Evolutionary conservation across 2,797 vertebrate species (phyloP).

Genomic region (Moxostoma hubbsi): DNA sequence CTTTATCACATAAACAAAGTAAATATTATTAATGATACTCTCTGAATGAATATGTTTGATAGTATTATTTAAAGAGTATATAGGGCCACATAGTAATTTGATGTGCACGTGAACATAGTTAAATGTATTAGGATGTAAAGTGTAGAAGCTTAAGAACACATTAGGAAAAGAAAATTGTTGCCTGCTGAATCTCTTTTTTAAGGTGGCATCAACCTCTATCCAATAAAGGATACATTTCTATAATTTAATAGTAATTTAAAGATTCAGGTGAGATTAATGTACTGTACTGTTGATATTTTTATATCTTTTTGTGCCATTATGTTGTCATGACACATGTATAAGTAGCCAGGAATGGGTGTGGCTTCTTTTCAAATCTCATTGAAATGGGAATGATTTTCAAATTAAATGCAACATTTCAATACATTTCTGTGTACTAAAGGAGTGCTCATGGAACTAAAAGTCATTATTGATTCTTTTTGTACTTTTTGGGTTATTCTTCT

Average conservation of each 20-base stretch:
- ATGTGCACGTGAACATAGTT: neutral
- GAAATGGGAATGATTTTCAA: slow-evolving; percentile 48
- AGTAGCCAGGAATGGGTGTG: slow-evolving; percentile 36
- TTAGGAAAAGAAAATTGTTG: neutral
- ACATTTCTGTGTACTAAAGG: slow-evolving; percentile 47
- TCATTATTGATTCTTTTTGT: slow-evolving; percentile 28
- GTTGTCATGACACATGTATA: slow-evolving; percentile 20
- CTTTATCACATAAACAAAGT: no score
- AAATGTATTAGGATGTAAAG: neutral
- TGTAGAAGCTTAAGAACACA: neutral
- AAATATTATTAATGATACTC: neutral
- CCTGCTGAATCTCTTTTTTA: neutral
- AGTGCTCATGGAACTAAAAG: slow-evolving; percentile 47
- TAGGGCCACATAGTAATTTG: neutral
- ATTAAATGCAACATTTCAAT: neutral
- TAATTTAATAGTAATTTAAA: neutral
- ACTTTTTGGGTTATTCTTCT: slow-evolving; percentile 9
- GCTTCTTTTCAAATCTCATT: slow-evolving; percentile 56
- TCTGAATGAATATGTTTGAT: neutral
- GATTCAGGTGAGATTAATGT: neutral
- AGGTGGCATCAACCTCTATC: neutral
- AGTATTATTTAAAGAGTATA: neutral
- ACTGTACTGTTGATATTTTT: neutral
- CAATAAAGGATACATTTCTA: neutral
- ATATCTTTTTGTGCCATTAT: neutral